These are phyloP conservation scores for Aurelia sp. DNA, from an alignment of 30 jellyfish, hydroid and myxozoan species.

Conservation along the genomic window DNA sequence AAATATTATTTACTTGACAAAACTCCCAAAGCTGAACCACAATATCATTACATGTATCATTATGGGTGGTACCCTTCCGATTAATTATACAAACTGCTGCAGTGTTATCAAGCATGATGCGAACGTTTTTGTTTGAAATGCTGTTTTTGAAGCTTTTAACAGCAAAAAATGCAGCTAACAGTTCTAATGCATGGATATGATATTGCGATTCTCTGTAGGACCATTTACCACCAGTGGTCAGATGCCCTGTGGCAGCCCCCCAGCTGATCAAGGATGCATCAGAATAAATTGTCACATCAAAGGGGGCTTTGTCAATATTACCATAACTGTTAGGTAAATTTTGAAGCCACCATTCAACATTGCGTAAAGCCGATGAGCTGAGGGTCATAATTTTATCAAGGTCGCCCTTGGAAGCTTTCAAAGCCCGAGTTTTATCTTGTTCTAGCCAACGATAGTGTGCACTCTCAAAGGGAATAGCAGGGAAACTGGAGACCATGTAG, in stretches of 20 bases:
- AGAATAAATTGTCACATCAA: neutral
- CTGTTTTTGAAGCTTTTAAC: neutral
- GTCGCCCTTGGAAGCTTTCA: conserved; percentile 24
- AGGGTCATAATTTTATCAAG: conserved; percentile 19
- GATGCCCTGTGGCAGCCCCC: conserved; percentile 39
- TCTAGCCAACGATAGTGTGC: conserved; percentile 14
- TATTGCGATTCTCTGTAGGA: conserved; percentile 5
- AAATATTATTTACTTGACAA: conserved; percentile 18
- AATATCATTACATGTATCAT: conserved; percentile 14
- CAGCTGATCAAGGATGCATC: conserved; percentile 17
- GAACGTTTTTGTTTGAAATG: conserved; percentile 23
- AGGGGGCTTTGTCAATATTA: conserved; percentile 11
- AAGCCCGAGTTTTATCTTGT: conserved; percentile 28
- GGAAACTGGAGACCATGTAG: conserved; percentile 53
- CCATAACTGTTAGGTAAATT: neutral
- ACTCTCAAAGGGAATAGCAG: conserved; percentile 20
- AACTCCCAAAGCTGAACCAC: conserved; percentile 25
- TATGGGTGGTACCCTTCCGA: conserved; percentile 48
- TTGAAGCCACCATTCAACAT: conserved; percentile 44
- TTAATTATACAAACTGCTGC: conserved; percentile 45
- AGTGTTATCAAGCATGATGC: conserved; percentile 49
- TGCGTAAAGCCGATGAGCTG: neutral
- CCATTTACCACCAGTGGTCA: conserved; percentile 48
- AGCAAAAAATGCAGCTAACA: conserved; percentile 46
- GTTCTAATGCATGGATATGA: conserved; percentile 24